Conservation (phyloP, 2,113 vertebrate species). For the Uropsilus gracilis region DNA sequence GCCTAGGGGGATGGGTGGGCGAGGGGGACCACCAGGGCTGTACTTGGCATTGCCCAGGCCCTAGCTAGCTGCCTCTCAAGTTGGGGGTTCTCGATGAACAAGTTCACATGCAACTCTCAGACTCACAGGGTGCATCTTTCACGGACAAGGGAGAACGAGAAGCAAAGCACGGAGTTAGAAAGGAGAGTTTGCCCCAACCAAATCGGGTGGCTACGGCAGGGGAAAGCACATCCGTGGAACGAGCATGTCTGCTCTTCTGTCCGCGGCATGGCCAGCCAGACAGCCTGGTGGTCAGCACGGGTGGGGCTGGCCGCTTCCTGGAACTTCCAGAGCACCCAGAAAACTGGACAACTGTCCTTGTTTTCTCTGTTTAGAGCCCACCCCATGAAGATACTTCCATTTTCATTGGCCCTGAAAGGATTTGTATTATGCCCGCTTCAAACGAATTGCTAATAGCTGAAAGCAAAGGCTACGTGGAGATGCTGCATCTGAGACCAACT, state of each 20-base stretch:
- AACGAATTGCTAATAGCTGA: constrained; percentile 65
- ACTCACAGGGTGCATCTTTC: not conserved
- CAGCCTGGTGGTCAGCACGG: not conserved
- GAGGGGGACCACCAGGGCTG: too few relatives aligned
- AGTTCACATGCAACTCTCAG: not conserved
- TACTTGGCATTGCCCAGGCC: not conserved
- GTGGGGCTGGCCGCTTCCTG: not conserved
- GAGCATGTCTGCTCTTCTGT: too few relatives aligned
- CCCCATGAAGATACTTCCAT: not conserved
- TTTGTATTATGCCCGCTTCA: constrained; percentile 63
- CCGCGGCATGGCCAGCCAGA: not conserved
- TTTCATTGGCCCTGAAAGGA: not conserved
- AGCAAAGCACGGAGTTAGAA: not conserved
- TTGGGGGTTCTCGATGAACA: not conserved
- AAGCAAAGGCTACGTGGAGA: not conserved
- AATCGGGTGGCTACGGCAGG: not conserved
- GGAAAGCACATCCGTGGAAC: accelerated
- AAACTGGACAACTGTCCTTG: not conserved
- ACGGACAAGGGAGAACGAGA: not conserved
- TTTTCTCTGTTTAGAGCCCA: not conserved
- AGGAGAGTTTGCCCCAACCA: not conserved
- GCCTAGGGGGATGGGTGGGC: not conserved
- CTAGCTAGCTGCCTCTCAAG: not conserved
- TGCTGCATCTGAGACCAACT: not conserved
- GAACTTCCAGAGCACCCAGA: not conserved